These are phyloP conservation scores for Emys orbicularis DNA, from an alignment of 2,797 vertebrate species.

Conservation along the genomic window DNA sequence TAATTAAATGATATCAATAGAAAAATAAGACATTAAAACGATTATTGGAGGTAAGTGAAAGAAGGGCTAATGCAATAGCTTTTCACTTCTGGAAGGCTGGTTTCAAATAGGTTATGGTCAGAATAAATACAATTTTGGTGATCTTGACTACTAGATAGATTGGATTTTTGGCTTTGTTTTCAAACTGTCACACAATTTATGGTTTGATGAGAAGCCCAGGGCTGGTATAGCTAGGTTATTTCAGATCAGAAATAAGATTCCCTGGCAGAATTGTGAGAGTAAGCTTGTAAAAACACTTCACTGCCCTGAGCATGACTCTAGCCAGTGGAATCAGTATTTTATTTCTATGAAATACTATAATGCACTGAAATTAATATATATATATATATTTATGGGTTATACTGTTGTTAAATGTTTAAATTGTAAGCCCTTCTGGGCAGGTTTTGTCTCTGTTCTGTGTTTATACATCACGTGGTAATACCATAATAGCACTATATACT, in stretches of 20 bases:
- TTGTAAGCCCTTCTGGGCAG: not conserved
- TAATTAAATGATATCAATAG: constrained; percentile 61
- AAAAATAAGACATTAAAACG: constrained; percentile 8
- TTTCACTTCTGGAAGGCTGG: not conserved
- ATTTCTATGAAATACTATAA: not conserved
- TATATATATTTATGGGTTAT: not conserved
- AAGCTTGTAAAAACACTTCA: not conserved
- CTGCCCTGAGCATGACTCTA: not conserved
- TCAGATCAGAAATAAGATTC: not conserved
- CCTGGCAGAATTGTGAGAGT: not conserved
- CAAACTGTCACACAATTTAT: not conserved
- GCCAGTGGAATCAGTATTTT: not conserved
- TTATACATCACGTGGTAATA: not conserved
- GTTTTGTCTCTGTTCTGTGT: not conserved
- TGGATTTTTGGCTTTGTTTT: not conserved
- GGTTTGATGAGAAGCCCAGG: not conserved
- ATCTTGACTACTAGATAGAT: not conserved
- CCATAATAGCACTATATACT: not conserved
- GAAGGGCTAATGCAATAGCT: not conserved
- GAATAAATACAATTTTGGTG: not conserved
- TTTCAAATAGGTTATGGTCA: not conserved
- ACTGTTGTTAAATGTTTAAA: not conserved
- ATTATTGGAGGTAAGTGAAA: not conserved
- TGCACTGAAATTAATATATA: not conserved
- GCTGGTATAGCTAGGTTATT: not conserved